Base-by-base conservation (phyloP, 2,888 invertebrate genomes). In the Reticulitermes lucifugus region DNA sequence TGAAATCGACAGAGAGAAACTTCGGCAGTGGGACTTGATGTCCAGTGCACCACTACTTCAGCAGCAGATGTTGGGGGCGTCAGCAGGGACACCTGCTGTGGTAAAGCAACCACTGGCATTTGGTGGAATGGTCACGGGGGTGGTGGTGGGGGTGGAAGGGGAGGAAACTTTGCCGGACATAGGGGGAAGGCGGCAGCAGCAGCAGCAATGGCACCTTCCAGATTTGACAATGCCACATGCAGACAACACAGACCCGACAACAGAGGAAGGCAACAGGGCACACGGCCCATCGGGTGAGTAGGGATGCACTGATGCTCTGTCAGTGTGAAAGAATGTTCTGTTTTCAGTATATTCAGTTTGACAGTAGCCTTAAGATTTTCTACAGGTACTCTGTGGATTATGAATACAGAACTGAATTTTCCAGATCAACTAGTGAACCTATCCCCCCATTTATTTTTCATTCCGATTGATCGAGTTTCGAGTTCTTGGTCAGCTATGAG, bases 1-100 rank as follows among this genome's bases (percentile, higher is more conserved):
- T 90, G 91, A 92, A 90, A 94, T 96, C 89, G 97, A 97, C 92
- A 94, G 97, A 89, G 97, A 97, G 91, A 96, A 96, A 88, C 93
- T 97, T 88, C 93, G 97, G 83, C 97, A 97, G 89, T 97, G 97
- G 97, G 97, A 97, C 91, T 93, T 96, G 89, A 94, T 97, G 94
- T 97, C 97, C 86, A 96, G 96, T 92, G 96, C 94, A 87, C 92
- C 95, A 7, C 86, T 88, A 51, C 86, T 82, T 75, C 81, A 79
- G 43, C 65, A 43, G 60, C 59, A 79, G 80, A 51, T 55, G 79
- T 75, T 29, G 75, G 65, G 73, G 70, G 71, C 18, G 10, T 71
- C 71, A 14, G 4, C 71, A 71, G 71, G 25, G 35, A 43, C 75
- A 6, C 43, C 43, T 35, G 21, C 43, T 6, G 75, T 41, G 35